Base-by-base conservation (phyloP, 2,797 vertebrate species). In the Apogon talboti region DNA sequence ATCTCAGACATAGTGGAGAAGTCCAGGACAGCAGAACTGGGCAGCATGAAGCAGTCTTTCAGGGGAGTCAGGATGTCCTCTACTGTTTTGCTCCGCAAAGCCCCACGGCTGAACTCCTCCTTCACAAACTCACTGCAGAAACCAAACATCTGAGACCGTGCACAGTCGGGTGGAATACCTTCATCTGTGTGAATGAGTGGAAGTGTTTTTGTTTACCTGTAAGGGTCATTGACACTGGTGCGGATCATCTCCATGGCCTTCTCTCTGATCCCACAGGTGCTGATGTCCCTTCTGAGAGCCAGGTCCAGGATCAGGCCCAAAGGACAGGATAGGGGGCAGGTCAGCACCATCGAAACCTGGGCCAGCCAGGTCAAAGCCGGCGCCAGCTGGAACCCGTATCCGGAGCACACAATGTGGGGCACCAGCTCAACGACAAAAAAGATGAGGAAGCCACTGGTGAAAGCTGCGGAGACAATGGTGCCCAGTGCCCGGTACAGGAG, bases 1-100 rank as follows among this genome's bases (percentile, higher is more conserved):
- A 97, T 94, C 76, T 93, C 94, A 0, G 96, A 96, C 95, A 98
- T 94, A 81, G 95, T 96, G 83, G 89, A 86, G 81, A 98, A 98
- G 85, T 98, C 96, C 76, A 98, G 91, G 24, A 95, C 76, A 0
- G 91, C 90, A 0, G 90, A 88, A 66, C 94, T 91, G 30, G 95
- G 93, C 60, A 98, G 92, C 96, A 98, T 96, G 90, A 96, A 97
- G 78, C 96, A 97, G 69, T 97, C 95, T 56, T 95, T 94, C 71
- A 97, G 90, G 0, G 95, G 95, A 0, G 96, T 98, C 70, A 98
- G 88, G 68, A 98, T 95, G 74, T 98, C 96, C 86, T 96, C 95
- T 78, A 97, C 96, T 0, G 96, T 96, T 78, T 96, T 95, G 47
- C 83, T 94, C 74, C 96, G 94, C 72, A 97, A 87, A 2, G 93